Conservation (phyloP, 2,113 vertebrate species). For the Dolichallabes microphthalmus region DNA sequence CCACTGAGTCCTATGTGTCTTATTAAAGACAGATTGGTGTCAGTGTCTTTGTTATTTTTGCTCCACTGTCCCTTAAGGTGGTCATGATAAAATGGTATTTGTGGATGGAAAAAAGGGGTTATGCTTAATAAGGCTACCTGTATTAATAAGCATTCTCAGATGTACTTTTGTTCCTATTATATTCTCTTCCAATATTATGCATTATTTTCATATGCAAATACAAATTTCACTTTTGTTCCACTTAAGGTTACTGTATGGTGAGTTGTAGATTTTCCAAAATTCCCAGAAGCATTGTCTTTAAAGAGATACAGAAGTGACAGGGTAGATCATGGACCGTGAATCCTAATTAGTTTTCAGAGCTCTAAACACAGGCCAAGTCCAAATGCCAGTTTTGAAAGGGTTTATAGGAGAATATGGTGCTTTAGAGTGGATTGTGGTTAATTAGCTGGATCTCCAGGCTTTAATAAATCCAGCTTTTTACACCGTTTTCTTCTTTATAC, state of each 20-base stretch:
- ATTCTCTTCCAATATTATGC: not conserved
- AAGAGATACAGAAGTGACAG: not conserved
- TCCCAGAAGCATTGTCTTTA: not conserved
- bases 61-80: not conserved
- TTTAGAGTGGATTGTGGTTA: conserved; percentile 27
- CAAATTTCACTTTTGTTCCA: not conserved
- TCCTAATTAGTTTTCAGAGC: conserved; percentile 34
- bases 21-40: conserved; percentile 34
- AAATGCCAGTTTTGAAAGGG: conserved; percentile 13
- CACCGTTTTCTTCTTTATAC: not conserved
- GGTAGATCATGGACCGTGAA: conserved; percentile 2
- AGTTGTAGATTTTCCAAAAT: conserved; percentile 9
- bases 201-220: not conserved
- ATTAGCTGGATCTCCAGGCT: conserved; percentile 25
- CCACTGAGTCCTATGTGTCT: conserved; percentile 2
- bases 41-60: conserved; percentile 17
- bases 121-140: not conserved
- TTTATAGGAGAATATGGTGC: conserved; percentile 19
- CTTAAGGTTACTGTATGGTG: not conserved
- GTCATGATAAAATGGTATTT: not conserved
- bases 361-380: conserved; percentile 16
- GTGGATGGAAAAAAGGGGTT: not conserved
- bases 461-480: not conserved
- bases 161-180: not conserved
- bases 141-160: not conserved